These are phyloP conservation scores for Brachyrhaphis roseni DNA, from an alignment of 2,797 vertebrate genomes.

Conservation along the genomic window DNA sequence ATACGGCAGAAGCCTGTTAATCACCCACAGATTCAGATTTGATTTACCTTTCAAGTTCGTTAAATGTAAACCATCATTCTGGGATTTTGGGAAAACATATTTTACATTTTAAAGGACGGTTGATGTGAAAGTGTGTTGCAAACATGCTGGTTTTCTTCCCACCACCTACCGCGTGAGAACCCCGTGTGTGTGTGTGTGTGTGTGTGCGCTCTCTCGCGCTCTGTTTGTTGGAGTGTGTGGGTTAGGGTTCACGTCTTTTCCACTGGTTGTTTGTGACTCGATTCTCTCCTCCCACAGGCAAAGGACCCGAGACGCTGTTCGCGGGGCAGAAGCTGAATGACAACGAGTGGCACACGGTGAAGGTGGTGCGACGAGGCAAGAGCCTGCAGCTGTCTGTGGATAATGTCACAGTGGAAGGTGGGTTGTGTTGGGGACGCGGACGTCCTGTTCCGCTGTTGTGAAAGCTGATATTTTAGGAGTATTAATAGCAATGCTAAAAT, in stretches of 20 bases:
- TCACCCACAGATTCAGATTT: no score
- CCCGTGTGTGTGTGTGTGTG: constrained; percentile 15
- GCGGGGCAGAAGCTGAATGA: constrained; percentile 94
- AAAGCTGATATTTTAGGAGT: constrained; percentile 15
- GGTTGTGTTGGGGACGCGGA: constrained; percentile 16
- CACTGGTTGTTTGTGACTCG: constrained; percentile 62
- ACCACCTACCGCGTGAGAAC: constrained; percentile 38
- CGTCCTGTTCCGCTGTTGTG: constrained; percentile 14
- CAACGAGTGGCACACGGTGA: constrained; percentile 95
- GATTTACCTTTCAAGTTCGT: constrained; percentile 22
- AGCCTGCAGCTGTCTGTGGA: constrained; percentile 94
- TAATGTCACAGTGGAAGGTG: constrained; percentile 95
- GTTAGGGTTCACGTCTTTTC: constrained; percentile 33
- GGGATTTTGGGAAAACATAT: constrained; percentile 15
- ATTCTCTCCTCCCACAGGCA: constrained; percentile 80
- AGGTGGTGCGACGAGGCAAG: constrained; percentile 89
- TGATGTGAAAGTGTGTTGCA: constrained; percentile 31
- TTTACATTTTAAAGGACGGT: constrained; percentile 20
- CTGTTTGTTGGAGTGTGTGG: not conserved
- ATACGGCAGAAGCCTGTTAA: no score
- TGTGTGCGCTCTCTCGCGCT: no score
- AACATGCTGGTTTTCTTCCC: constrained; percentile 69
- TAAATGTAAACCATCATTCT: constrained; percentile 17
- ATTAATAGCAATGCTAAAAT: constrained; percentile 3
- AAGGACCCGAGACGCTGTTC: constrained; percentile 90